Evolutionary conservation across 1,140 invertebrate genomes (phyloP).

Genomic region (Patella vulgata): DNA sequence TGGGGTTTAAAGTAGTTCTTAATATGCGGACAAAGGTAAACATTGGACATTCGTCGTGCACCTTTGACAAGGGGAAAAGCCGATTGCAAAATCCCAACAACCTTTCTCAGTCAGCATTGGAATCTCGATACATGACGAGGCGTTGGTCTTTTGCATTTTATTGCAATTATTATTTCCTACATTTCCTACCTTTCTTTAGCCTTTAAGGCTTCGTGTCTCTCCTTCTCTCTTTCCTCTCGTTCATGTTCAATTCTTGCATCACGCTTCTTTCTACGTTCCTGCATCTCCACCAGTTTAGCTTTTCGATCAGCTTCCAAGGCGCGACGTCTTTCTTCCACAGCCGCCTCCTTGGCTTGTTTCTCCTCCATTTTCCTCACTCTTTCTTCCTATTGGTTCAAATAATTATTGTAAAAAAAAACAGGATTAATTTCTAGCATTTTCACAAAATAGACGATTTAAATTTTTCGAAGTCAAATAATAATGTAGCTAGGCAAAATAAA

Average conservation of each 20-base stretch:
- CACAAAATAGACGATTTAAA: no score
- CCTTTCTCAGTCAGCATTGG: no score
- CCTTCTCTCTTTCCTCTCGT: conserved; percentile 84
- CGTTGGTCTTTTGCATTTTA: no score
- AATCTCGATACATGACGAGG: no score
- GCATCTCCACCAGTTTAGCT: conserved; percentile 78
- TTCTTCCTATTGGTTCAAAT: conserved; percentile 73
- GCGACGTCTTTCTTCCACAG: conserved; percentile 87
- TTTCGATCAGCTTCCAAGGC: conserved; percentile 86
- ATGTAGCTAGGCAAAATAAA: no score
- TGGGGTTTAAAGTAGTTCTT: no score
- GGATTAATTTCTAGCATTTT: not conserved
- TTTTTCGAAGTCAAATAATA: no score
- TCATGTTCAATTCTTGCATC: conserved; percentile 88
- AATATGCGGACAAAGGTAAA: no score
- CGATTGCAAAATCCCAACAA: no score
- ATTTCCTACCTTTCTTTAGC: conserved; percentile 59
- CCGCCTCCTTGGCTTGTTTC: conserved; percentile 93
- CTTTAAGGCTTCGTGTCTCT: conserved; percentile 54
- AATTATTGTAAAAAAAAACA: not conserved
- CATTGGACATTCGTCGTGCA: no score
- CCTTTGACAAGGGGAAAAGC: no score
- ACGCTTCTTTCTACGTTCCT: conserved; percentile 83
- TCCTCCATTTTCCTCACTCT: conserved; percentile 82
- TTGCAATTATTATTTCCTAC: no score